phyloP scores from a whole-genome alignment of 2,113 vertebrate genomes.

The Anoplopoma fimbria region DNA sequence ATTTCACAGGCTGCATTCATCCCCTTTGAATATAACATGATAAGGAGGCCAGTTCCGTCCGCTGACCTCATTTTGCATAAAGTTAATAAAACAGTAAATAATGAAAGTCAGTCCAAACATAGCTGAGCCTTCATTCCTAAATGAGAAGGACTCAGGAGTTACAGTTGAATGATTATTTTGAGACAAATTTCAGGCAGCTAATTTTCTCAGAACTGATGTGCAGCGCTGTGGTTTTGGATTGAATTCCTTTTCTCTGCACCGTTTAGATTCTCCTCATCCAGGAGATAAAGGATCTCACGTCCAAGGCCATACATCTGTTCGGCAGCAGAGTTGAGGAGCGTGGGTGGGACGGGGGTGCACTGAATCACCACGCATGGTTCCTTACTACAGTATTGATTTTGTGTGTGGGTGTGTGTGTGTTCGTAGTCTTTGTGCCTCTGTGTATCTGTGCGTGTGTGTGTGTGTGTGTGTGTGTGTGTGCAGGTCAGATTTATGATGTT shows the following conservation, averaged over 20 bases:
- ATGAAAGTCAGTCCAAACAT: background rate
- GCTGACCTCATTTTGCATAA: conserved; percentile 36
- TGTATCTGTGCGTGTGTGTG: conserved; percentile 8
- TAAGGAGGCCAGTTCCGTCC: background rate
- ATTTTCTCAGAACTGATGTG: conserved; percentile 6
- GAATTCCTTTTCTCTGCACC: conserved; percentile 19
- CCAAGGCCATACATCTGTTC: conserved; percentile 58
- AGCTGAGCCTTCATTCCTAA: background rate
- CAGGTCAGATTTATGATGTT: conserved; percentile 53
- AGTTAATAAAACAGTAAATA: background rate
- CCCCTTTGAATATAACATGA: conserved; percentile 45
- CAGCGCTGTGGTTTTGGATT: background rate
- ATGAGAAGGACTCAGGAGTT: background rate
- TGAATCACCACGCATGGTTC: conserved; percentile 73
- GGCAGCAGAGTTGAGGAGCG: conserved; percentile 51
- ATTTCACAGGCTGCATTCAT: conserved; percentile 25
- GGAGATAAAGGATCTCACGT: conserved; percentile 50
- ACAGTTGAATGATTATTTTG: background rate
- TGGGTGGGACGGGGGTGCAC: conserved; percentile 67
- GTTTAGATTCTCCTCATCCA: conserved; percentile 45
- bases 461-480: conserved; percentile 13
- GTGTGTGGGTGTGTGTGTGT: conserved; percentile 31
- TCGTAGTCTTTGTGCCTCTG: conserved; percentile 9
- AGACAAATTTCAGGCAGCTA: background rate
- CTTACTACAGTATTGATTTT: conserved; percentile 74